Percentiles rank a stretch among this genome's conserved stretches.
phyloP scores from a whole-genome alignment of 2,888 invertebrate species.

The Andrena camellia region DNA sequence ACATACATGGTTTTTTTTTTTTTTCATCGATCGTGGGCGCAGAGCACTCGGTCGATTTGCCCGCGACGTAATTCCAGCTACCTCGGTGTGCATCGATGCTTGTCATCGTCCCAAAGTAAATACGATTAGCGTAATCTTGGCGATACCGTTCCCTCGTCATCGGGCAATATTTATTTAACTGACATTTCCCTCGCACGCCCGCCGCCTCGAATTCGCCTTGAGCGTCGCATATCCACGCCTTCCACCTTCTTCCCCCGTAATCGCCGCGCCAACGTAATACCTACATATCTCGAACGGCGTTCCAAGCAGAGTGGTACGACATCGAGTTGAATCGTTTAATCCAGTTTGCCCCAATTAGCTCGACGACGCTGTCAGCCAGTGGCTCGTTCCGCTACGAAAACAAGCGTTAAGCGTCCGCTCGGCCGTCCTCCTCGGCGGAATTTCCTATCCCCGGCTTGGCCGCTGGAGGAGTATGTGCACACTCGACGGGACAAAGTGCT shows the following conservation, averaged over 20 bases:
- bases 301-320: neutral
- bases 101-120: constrained; percentile 5
- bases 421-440: neutral
- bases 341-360: constrained; percentile 33
- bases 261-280: neutral
- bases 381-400: neutral
- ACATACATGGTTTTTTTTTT: neutral
- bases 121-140: constrained; percentile 20
- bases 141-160: neutral
- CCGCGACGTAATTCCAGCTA: neutral
- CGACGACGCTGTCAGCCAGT: neutral
- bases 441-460: neutral
- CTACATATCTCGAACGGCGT: neutral
- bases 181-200: neutral
- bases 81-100: neutral
- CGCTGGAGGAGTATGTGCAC: no score
- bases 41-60: neutral
- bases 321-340: constrained; percentile 43
- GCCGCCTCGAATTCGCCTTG: neutral
- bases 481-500: neutral
- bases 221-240: neutral
- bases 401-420: neutral
- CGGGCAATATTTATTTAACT: constrained; percentile 9
- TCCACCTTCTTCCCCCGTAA: constrained; percentile 8
- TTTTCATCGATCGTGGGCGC: neutral